Evolutionary conservation across 1,140 invertebrate genomes (phyloP).

Genomic region (Galendromus occidentalis): DNA sequence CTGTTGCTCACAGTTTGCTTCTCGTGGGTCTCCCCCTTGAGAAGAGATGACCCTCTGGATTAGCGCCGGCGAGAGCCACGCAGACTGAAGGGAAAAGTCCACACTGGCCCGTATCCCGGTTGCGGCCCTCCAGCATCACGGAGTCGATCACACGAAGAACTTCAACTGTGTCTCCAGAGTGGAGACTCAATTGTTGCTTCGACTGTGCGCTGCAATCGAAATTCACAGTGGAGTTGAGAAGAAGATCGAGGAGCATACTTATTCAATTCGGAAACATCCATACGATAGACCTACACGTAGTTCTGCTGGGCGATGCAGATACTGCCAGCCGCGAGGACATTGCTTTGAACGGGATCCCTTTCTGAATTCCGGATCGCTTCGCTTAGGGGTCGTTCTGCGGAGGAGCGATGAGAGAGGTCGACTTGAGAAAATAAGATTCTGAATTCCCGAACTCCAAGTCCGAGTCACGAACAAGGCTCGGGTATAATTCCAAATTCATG

Average conservation of each 20-base stretch:
- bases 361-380: background rate
- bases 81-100: background rate
- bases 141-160: conserved; percentile 5
- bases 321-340: background rate
- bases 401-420: too few species aligned
- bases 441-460: too few species aligned
- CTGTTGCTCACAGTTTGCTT: too few species aligned
- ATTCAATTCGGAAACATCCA: too few species aligned
- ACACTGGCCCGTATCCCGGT: background rate
- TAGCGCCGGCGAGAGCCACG: background rate
- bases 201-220: background rate
- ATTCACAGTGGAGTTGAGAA: too few species aligned
- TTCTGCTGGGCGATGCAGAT: conserved; percentile 9
- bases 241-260: background rate
- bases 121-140: conserved; percentile 8
- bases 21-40: too few species aligned
- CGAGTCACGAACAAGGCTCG: too few species aligned
- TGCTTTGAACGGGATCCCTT: background rate
- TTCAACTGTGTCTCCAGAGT: conserved; percentile 5
- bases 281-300: conserved; percentile 7
- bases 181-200: conserved; percentile 12
- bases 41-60: background rate
- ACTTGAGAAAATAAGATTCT: too few species aligned
- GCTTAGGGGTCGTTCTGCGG: background rate
- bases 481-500: too few species aligned